Base-by-base conservation (phyloP, 64 coral and sea anemone genomes). In the Dendrophyllia cribrosa region DNA sequence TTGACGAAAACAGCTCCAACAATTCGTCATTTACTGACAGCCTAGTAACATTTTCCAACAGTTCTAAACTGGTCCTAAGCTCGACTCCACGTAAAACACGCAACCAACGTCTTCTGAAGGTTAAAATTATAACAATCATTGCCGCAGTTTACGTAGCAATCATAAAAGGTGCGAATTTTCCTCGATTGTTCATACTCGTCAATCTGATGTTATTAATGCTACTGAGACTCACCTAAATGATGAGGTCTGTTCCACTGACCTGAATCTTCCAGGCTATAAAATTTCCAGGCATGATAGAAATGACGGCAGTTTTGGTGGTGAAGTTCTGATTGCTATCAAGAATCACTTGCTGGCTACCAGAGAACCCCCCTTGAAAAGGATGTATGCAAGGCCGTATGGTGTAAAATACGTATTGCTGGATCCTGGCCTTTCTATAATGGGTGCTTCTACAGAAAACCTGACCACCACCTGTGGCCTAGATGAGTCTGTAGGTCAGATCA, bases 401-500 rank as follows among this genome's bases (percentile, higher is more conserved):
- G 67, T 15, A 95, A 95, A 95, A 64, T 95, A 79, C 88, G 91
- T 25, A 74, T 95, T 79, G 51, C 70, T 48, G 79, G 80, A 48
- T 78, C 88, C 72, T 78, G 58, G 44, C 72, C 88, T 22, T 23
- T 94, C 13, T 94, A 89, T 76, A 85, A 77, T 76, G 77, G 88
- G 45, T 95, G 62, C 78, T 86, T 91, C 51, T 95, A 90, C 43
- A 84, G 93, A 90, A 72, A 70, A 67, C 80, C 88, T 76, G 25
- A 82, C 24, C 83, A 81, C 48, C 20, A 46, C 46, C 52, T 51
- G 61, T 44, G 17, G 70, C 8, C 86, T 95, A 2, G 34, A 34
- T 34, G 34, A 34, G 34, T 0, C 34, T 34, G 34, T 34, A 34
- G 34, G 34, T 34, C 0, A 34, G n/a, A 34, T 34, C 34, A 34